Evolutionary conservation across 2,113 vertebrate species (phyloP).

Genomic region (Cyprinus carpio): DNA sequence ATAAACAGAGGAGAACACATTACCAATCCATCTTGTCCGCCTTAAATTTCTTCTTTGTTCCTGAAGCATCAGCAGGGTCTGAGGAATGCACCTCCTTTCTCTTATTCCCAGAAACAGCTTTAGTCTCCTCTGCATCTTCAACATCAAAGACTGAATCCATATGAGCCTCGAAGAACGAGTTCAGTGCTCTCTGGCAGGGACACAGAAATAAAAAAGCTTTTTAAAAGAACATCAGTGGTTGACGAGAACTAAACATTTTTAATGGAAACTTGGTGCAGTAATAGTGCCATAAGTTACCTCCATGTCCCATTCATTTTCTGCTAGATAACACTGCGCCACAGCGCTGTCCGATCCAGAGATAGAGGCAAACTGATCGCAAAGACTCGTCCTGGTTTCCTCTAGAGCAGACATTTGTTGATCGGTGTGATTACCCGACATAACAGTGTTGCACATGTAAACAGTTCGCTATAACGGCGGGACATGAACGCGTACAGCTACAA

Average conservation of each 20-base stretch:
- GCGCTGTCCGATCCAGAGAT: constrained; percentile 74
- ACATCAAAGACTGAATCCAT: constrained; percentile 73
- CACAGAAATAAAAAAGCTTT: not conserved
- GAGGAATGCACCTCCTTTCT: constrained; percentile 56
- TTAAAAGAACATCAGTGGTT: not conserved
- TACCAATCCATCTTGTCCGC: constrained; percentile 22
- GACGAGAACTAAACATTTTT: not conserved
- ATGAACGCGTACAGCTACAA: constrained; percentile 40
- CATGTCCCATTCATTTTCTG: constrained; percentile 83
- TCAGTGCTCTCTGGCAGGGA: constrained; percentile 69
- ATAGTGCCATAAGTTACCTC: constrained; percentile 72
- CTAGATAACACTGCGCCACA: constrained; percentile 80
- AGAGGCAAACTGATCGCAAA: constrained; percentile 80
- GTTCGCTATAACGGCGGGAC: not conserved
- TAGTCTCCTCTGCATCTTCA: constrained; percentile 57
- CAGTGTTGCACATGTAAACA: constrained; percentile 54
- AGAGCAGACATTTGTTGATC: constrained; percentile 47
- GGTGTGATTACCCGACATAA: constrained; percentile 15
- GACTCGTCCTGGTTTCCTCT: constrained; percentile 65
- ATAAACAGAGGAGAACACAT: not conserved
- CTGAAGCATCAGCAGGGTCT: not conserved
- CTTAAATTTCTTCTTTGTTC: constrained; percentile 41
- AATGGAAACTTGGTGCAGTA: not conserved
- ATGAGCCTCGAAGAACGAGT: constrained; percentile 77
- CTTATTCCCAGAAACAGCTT: constrained; percentile 52